Base-by-base conservation (phyloP, 2,888 invertebrate species). In the Chrysomela aeneicollis region DNA sequence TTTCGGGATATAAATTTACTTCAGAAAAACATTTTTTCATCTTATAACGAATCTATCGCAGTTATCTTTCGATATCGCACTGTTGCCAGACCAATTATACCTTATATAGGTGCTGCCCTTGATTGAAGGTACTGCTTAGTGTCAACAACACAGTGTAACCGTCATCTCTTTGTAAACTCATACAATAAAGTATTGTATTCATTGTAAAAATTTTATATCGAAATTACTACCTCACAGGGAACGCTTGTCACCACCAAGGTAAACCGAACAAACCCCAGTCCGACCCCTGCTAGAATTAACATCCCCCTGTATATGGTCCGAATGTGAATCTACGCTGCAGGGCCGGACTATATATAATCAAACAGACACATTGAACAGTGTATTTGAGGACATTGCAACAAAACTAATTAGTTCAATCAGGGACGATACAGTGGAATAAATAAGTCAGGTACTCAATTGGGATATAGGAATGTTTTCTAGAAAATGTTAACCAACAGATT, bases 231-330 rank as follows among this genome's bases (percentile, higher is more conserved):
- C 57, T 59, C 62, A 51, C 63, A 63, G 61, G 55, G 61, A 63
- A 54, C 63, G 68, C 70, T 71, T 70, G 73, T 72, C 72, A 72
- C 73, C 73, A 64, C 72, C 53, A 70, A 72, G 73, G 73, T 73
- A 73, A 73, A 73, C 73, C 73, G 72, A 72, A 73, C 73, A 73
- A 72, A 70, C 73, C 73, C 67, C 67, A 68, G 72, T 65, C 66
- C 71, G 69, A 68, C 73, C 73, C 73, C 72, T 70, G 62, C 57
- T 64, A 68, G 66, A 71, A 67, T 73, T 71, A 71, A 68, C 69
- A 68, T 69, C 66, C 71, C 73, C 69, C 71, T 52, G 62, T 65
- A 67, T 62, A 69, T 59, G 49, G 64, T 61, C 67, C 68, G 63
- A 2, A 2, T 9, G 9, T 12, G 26, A 8, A 2, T 21, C 51